These are phyloP conservation scores for Takifugu bimaculatus DNA, from an alignment of 2,113 vertebrate genomes.

Conservation along the genomic window DNA sequence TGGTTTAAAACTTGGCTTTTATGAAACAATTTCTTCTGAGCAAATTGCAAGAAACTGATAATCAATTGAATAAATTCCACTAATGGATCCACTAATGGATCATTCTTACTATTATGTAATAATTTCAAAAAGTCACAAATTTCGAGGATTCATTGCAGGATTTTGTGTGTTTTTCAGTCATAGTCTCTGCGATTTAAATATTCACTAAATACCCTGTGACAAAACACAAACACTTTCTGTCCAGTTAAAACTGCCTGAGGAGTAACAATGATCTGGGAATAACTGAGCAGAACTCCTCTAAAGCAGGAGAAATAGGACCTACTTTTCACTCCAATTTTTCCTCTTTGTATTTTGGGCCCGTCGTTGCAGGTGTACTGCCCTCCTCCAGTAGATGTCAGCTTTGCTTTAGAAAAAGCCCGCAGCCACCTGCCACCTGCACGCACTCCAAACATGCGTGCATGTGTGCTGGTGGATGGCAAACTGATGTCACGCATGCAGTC, in stretches of 20 bases:
- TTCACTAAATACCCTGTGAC: conserved; percentile 92
- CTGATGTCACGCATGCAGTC: too few species aligned
- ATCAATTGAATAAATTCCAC: too few species aligned
- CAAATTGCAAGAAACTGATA: too few species aligned
- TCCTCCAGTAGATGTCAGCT: conserved; percentile 74
- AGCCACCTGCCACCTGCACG: neutral
- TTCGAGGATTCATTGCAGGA: conserved; percentile 56
- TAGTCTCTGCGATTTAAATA: conserved; percentile 87
- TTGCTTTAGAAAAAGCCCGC: conserved; percentile 57
- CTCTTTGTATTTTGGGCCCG: neutral
- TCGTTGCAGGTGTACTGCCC: conserved; percentile 13
- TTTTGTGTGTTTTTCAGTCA: conserved; percentile 82
- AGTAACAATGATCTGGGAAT: conserved; percentile 97
- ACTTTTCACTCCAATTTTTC: neutral
- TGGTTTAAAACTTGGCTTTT: too few species aligned
- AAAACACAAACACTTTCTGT: conserved; percentile 89
- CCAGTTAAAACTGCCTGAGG: conserved; percentile 95
- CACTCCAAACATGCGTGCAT: too few species aligned
- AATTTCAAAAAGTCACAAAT: too few species aligned
- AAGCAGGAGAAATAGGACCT: conserved; percentile 46
- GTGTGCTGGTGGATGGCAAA: too few species aligned
- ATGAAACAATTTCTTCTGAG: too few species aligned
- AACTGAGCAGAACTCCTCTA: conserved; percentile 89
- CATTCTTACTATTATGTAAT: too few species aligned
- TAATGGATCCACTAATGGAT: too few species aligned